Evolutionary conservation across 2,797 vertebrate genomes (phyloP), one percentile per base, ranked within the genome.

Genomic region (Etheostoma perlongum): DNA sequence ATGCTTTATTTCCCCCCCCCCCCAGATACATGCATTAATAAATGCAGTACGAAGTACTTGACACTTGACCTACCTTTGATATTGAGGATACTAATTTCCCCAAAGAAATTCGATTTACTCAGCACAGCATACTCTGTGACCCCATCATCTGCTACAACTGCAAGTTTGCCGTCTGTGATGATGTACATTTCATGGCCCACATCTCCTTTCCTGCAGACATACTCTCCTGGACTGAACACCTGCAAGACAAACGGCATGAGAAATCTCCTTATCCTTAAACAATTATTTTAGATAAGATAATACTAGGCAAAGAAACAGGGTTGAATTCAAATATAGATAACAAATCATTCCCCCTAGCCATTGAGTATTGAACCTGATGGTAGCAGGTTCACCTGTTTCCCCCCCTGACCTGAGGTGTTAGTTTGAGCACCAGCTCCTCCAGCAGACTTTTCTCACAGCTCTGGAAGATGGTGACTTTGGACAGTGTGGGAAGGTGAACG

Each of bases 121-220:
- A 98, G 95, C 42, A 97, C 90, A 0, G 97, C 98, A 15, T 94
- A 97, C 85, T 92, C 96, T 0, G 97, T 97, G 78, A 97, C 51
- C 0, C 97, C 97, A 0, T 99, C 98, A 19, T 98, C 97, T 0
- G 96, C 97, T 42, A 99, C 95, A 72, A 99, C 98, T 0, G 97
- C 97, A 85, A 98, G 93, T 69, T 93, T 95, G 0, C 98, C 98
- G 65, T 99, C 96, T 1, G 94, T 97, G 84, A 99, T 95, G 84
- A 99, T 98, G 86, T 97, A 99, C 97, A 99, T 99, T 89, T 99
- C 97, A 0, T 95, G 93, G 10, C 98, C 98, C 33, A 99, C 94
- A 8, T 99, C 97, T 0, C 98, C 98, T 44, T 97, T 97, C 63
- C 92, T 95, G 90, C 98, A 99, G 3, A 99, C 97, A 0, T 97